Evolutionary conservation across 2,113 vertebrate species (phyloP).

Genomic region (Desmodus rotundus): DNA sequence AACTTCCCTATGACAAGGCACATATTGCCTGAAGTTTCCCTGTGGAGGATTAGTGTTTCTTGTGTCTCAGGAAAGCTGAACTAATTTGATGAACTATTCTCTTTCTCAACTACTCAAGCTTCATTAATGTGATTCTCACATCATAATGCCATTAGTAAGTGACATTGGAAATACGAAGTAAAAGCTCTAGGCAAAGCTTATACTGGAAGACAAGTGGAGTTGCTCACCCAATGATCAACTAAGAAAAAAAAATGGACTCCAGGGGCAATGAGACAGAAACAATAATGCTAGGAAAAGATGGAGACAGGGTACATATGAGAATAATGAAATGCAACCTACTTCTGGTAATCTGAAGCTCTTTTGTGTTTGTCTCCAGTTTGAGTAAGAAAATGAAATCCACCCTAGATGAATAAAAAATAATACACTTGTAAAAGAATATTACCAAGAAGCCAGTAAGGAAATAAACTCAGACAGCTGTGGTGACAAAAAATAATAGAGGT

Average conservation of each 20-base stretch:
- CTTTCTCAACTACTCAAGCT: background rate
- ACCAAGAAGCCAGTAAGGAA: background rate
- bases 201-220: background rate
- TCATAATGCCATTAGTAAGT: background rate
- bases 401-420: background rate
- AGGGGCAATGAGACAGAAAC: background rate
- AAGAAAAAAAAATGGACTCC: background rate
- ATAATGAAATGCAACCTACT: accelerated
- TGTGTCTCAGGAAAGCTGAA: background rate
- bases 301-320: accelerated
- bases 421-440: background rate
- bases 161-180: background rate
- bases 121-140: background rate
- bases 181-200: background rate
- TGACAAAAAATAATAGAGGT: background rate
- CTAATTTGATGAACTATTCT: background rate
- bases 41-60: background rate
- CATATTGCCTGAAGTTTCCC: background rate
- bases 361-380: background rate
- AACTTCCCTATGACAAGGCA: background rate
- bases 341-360: accelerated
- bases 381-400: background rate
- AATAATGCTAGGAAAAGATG: background rate
- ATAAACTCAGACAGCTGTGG: background rate
- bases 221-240: background rate